phyloP scores from a whole-genome alignment of 2,888 invertebrate species.

The Mimumesa dahlbomi region DNA sequence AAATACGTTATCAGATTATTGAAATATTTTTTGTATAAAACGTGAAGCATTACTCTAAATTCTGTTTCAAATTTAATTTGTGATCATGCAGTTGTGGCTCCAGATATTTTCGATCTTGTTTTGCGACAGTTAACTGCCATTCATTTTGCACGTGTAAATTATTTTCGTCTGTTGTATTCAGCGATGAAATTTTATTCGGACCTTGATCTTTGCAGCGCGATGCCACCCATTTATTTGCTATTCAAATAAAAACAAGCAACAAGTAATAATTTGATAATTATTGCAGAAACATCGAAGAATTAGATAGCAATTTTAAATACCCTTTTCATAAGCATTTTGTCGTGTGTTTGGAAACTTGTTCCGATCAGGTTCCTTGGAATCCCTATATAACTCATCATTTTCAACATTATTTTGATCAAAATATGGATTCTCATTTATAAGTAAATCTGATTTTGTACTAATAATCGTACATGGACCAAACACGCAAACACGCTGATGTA shows the following conservation, averaged over 20 bases:
- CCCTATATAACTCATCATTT: slow-evolving; percentile 13
- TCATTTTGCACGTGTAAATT: slow-evolving; percentile 17
- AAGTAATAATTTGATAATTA: no score
- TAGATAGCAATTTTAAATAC: slow-evolving; percentile 3
- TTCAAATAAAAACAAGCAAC: background rate
- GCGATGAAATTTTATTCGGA: slow-evolving; percentile 9
- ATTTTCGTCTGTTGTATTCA: slow-evolving; percentile 15
- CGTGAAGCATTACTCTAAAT: slow-evolving; percentile 21
- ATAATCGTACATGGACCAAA: slow-evolving; percentile 44
- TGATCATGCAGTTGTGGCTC: slow-evolving; percentile 5
- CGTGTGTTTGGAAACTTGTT: slow-evolving; percentile 6
- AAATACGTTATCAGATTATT: background rate
- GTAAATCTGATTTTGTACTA: slow-evolving; percentile 19
- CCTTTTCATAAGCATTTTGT: slow-evolving; percentile 13
- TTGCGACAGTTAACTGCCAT: slow-evolving; percentile 22
- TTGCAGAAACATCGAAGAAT: background rate
- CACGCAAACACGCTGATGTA: slow-evolving; percentile 60
- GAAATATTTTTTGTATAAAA: background rate
- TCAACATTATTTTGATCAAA: slow-evolving; percentile 9
- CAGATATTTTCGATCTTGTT: slow-evolving; percentile 21
- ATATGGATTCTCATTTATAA: slow-evolving; percentile 18
- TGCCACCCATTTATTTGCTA: background rate
- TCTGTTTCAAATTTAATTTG: slow-evolving; percentile 10
- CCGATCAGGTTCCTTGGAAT: slow-evolving; percentile 11
- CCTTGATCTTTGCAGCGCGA: slow-evolving; percentile 14